phyloP scores from a whole-genome alignment of 2,888 invertebrate species.

The Liodrosophila aerea region DNA sequence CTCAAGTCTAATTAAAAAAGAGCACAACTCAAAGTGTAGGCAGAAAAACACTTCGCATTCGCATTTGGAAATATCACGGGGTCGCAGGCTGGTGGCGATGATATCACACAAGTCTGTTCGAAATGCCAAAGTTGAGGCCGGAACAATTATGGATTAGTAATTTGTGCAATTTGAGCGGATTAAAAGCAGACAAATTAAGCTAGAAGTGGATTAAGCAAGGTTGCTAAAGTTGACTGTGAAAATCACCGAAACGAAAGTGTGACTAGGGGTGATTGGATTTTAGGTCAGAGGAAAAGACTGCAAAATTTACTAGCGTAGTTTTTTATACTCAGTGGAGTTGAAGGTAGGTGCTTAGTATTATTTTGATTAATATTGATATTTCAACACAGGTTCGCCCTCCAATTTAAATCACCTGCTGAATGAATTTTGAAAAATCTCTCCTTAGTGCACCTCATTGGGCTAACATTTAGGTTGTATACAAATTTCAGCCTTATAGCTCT shows the following conservation, averaged over 20 bases:
- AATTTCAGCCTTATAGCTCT: no score
- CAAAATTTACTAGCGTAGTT: no score
- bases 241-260: background rate
- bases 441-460: no score
- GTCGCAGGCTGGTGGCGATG: slow-evolving; percentile 1
- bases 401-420: no score
- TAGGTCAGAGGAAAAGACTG: no score
- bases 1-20: slow-evolving; percentile 60
- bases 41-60: slow-evolving; percentile 12
- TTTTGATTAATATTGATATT: no score
- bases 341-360: no score
- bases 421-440: no score
- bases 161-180: slow-evolving; percentile 27
- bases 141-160: slow-evolving; percentile 39
- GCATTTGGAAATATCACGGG: slow-evolving; percentile 15
- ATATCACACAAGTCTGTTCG: slow-evolving; percentile 22
- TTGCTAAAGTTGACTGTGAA: background rate
- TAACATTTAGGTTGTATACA: no score
- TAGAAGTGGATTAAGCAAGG: slow-evolving; percentile 10
- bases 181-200: slow-evolving; percentile 27
- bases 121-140: slow-evolving; percentile 43
- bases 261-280: background rate
- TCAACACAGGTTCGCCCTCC: no score
- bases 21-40: slow-evolving; percentile 7
- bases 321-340: no score